Conservation (phyloP, 2,888 invertebrate species). For the Chymomyza amoena region DNA sequence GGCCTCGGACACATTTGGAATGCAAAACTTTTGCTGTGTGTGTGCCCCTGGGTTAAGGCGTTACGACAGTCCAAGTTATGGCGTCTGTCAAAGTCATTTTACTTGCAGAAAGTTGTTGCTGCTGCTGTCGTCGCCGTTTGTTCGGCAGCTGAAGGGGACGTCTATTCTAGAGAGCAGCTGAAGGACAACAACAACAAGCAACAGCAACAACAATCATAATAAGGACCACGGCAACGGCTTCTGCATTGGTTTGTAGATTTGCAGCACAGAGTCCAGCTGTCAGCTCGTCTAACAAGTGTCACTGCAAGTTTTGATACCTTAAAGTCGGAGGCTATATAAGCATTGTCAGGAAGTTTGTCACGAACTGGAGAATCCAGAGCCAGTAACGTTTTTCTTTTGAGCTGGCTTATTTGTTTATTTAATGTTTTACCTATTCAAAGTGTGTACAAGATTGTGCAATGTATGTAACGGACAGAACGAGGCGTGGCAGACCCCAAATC, state of each 20-base stretch:
- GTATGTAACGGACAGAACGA: too few relatives aligned
- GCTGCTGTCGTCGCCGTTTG: constrained; percentile 29
- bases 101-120: constrained; percentile 59
- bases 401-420: too few relatives aligned
- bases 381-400: too few relatives aligned
- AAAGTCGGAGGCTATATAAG: neutral
- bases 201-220: neutral
- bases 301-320: constrained; percentile 56
- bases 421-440: too few relatives aligned
- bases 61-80: constrained; percentile 67
- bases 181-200: neutral
- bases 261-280: constrained; percentile 58
- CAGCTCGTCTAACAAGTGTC: constrained; percentile 72
- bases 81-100: constrained; percentile 72
- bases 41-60: constrained; percentile 66
- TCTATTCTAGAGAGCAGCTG: neutral
- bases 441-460: too few relatives aligned
- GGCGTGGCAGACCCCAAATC: too few relatives aligned
- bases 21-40: constrained; percentile 68
- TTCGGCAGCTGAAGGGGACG: neutral
- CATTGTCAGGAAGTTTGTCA: neutral
- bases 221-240: constrained; percentile 11
- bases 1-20: constrained; percentile 50
- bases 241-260: constrained; percentile 1
- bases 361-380: neutral